phyloP scores from a whole-genome alignment of 1,140 invertebrate genomes.

The Campoletis sonorensis region DNA sequence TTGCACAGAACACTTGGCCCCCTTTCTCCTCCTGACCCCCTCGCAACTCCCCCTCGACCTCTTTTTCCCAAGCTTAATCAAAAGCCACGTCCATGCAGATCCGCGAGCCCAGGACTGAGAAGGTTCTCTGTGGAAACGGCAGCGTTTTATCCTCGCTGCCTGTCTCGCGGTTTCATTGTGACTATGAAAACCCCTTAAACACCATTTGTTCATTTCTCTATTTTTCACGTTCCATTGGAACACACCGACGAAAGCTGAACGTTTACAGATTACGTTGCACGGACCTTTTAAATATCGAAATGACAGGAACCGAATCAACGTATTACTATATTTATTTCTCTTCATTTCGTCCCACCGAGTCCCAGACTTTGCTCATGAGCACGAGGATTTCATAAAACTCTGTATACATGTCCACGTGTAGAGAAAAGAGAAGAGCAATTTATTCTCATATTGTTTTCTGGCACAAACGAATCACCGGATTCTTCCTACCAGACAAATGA shows the following conservation, averaged over 20 bases:
- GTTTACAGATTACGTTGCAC: conserved; percentile 18
- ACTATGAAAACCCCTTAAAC: not conserved
- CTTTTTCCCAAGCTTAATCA: conserved; percentile 46
- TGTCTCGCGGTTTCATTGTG: conserved; percentile 37
- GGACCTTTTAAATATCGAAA: conserved; percentile 21
- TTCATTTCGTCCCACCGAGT: not conserved
- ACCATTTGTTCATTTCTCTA: not conserved
- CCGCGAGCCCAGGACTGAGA: not conserved
- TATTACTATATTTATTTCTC: conserved; percentile 1
- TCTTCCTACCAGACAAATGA: not conserved
- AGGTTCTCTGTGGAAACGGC: not conserved
- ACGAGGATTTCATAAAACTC: not conserved
- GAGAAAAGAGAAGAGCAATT: conserved; percentile 3
- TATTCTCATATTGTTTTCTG: not conserved
- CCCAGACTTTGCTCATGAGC: not conserved
- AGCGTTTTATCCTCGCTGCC: not conserved
- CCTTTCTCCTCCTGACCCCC: not conserved
- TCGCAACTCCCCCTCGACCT: not conserved
- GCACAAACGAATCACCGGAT: not conserved
- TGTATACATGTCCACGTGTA: too few relatives aligned
- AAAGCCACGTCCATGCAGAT: conserved; percentile 32
- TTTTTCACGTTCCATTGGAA: not conserved
- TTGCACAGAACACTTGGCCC: conserved; percentile 36
- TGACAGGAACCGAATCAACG: not conserved
- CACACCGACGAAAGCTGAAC: not conserved